A percentile compares a stretch with the other conserved stretches of the same genome.
phyloP scores from a whole-genome alignment of 2,113 vertebrate genomes.

The Otis tarda region DNA sequence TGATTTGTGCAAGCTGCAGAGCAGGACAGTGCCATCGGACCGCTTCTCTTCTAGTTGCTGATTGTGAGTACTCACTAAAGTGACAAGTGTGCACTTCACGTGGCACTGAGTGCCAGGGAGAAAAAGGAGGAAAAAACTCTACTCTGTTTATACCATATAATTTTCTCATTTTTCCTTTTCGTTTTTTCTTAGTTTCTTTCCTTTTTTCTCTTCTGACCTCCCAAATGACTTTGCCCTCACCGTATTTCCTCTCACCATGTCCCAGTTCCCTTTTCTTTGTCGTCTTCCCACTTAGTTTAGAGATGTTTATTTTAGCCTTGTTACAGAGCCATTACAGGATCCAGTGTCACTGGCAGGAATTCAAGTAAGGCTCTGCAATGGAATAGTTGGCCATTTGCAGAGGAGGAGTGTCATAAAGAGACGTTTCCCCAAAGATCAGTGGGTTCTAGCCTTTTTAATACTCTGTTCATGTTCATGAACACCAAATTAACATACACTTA shows the following conservation, averaged over 20 bases:
- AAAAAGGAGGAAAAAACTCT: not conserved
- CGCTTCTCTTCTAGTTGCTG: not conserved
- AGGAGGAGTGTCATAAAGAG: not conserved
- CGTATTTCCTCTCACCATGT: not conserved
- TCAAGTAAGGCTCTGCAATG: not conserved
- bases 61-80: not conserved
- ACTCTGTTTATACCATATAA: not conserved
- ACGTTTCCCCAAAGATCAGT: not conserved
- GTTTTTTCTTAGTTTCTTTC: not conserved
- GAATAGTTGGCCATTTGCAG: not conserved
- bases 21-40: not conserved
- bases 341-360: not conserved
- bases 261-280: not conserved
- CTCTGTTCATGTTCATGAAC: not conserved
- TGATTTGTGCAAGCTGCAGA: not conserved
- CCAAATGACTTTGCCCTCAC: not conserved
- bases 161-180: not conserved
- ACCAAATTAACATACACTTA: not conserved
- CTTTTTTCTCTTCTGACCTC: not conserved
- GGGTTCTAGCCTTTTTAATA: not conserved
- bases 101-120: not conserved
- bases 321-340: conserved; percentile 10
- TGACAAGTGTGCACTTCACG: not conserved
- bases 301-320: not conserved
- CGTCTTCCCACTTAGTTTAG: not conserved